These are phyloP conservation scores for Phataginus tricuspis DNA, from an alignment of 2,797 vertebrate genomes.

Conservation along the genomic window DNA sequence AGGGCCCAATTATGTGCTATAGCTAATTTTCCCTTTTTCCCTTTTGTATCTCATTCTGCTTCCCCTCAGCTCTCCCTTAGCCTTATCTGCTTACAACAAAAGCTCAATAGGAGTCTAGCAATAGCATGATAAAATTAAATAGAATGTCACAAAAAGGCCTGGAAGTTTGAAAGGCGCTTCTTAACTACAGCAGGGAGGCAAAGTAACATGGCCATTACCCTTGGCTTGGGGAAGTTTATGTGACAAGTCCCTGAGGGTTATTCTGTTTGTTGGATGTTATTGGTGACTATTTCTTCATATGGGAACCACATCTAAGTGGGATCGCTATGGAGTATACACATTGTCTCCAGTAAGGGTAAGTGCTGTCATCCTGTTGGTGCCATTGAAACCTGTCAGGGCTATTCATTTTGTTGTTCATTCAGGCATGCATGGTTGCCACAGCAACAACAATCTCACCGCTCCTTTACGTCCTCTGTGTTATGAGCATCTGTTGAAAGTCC, in stretches of 20 bases:
- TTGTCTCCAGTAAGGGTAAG: constrained; percentile 33
- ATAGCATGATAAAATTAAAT: constrained; percentile 58
- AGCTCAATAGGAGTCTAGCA: constrained; percentile 53
- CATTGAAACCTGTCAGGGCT: constrained; percentile 51
- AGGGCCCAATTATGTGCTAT: constrained; percentile 50
- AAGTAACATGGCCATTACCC: neutral
- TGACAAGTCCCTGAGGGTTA: neutral
- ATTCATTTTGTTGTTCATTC: constrained; percentile 78
- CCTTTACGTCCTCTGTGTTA: constrained; percentile 55
- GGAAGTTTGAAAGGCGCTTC: constrained; percentile 50
- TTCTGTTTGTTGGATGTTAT: constrained; percentile 47
- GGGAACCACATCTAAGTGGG: constrained; percentile 32
- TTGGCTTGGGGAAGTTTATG: constrained; percentile 21
- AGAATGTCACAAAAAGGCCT: constrained; percentile 42
- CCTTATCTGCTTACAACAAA: constrained; percentile 60
- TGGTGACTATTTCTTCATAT: neutral
- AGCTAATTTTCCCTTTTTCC: constrained; percentile 67
- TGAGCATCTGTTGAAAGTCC: constrained; percentile 62
- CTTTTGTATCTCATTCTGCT: constrained; percentile 61
- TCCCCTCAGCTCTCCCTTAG: constrained; percentile 59
- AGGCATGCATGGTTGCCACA: constrained; percentile 72
- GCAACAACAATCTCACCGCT: constrained; percentile 64
- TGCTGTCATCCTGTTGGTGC: constrained; percentile 38
- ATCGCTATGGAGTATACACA: neutral
- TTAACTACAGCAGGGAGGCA: constrained; percentile 26